Evolutionary conservation across 2,888 invertebrate species (phyloP).

Genomic region (Ischnus inquisitorius): DNA sequence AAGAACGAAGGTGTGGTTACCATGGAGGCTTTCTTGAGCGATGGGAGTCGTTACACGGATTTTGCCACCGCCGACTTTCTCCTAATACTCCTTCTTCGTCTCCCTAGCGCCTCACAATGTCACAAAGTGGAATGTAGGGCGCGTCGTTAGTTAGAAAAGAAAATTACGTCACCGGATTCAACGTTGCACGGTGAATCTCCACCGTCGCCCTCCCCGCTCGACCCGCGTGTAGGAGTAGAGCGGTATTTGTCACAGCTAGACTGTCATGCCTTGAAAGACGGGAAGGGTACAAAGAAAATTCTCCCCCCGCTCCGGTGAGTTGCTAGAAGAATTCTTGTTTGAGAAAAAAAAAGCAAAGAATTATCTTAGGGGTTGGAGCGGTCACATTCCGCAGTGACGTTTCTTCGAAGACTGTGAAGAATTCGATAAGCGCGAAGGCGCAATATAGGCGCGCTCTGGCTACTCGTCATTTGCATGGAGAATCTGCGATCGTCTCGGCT

Average conservation of each 20-base stretch:
- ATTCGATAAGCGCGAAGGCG: neutral
- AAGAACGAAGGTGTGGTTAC: constrained; percentile 24
- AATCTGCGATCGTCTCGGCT: too few species aligned
- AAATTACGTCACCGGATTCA: constrained; percentile 24
- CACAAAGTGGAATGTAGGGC: constrained; percentile 24
- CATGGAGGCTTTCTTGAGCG: neutral
- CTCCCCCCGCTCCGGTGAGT: neutral
- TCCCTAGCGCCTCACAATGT: neutral
- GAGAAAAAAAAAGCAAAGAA: constrained; percentile 2
- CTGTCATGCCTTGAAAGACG: neutral
- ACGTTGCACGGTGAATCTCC: neutral
- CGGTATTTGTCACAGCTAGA: constrained; percentile 1
- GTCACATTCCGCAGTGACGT: neutral
- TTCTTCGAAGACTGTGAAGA: neutral
- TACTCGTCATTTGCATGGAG: too few species aligned
- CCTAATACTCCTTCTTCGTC: neutral
- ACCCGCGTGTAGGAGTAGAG: neutral
- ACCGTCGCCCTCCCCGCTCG: too few species aligned
- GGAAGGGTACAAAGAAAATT: constrained; percentile 1
- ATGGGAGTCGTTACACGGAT: constrained; percentile 33
- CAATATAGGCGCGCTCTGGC: neutral
- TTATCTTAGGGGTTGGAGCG: neutral
- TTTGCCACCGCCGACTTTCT: neutral
- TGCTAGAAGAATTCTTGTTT: constrained; percentile 16
- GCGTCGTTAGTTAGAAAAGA: constrained; percentile 23